phyloP scores from a whole-genome alignment of 2,888 invertebrate species.

The Sycophila texana region DNA sequence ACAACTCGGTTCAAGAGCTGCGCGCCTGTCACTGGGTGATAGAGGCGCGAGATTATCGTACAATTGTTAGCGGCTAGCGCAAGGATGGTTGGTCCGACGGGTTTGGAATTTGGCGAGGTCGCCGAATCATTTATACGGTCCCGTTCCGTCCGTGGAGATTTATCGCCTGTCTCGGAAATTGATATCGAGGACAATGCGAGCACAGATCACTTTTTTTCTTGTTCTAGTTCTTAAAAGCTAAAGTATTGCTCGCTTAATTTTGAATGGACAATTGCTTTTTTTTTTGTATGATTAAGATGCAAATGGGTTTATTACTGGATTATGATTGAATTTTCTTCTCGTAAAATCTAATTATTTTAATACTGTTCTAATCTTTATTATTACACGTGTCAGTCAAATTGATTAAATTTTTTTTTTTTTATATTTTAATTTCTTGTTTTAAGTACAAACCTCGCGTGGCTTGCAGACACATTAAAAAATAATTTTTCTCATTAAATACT shows the following conservation, averaged over 20 bases:
- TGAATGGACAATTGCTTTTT: too few species aligned
- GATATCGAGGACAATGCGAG: slow-evolving; percentile 6
- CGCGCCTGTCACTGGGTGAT: neutral
- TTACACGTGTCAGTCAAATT: slow-evolving; percentile 18
- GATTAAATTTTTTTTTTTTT: too few species aligned
- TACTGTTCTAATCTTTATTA: slow-evolving; percentile 25
- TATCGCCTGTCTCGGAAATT: slow-evolving; percentile 5
- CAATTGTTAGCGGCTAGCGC: too few species aligned
- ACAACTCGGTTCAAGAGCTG: slow-evolving; percentile 25
- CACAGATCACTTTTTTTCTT: slow-evolving; percentile 10
- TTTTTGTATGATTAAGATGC: too few species aligned
- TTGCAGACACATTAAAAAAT: too few species aligned
- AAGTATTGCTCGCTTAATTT: too few species aligned
- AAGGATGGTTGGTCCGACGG: too few species aligned
- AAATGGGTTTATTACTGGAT: neutral
- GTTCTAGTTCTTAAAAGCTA: neutral
- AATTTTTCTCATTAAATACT: too few species aligned
- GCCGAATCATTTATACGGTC: neutral
- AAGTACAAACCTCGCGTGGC: too few species aligned
- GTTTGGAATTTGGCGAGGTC: too few species aligned
- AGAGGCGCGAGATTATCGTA: too few species aligned
- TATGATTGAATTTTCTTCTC: neutral
- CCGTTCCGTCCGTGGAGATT: slow-evolving; percentile 23
- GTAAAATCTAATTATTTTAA: slow-evolving; percentile 30
- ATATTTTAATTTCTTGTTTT: too few species aligned